A percentile compares a stretch with the other conserved stretches of the same genome.
phyloP scores from a whole-genome alignment of 64 coral and sea anemone species.

The Porites lutea region DNA sequence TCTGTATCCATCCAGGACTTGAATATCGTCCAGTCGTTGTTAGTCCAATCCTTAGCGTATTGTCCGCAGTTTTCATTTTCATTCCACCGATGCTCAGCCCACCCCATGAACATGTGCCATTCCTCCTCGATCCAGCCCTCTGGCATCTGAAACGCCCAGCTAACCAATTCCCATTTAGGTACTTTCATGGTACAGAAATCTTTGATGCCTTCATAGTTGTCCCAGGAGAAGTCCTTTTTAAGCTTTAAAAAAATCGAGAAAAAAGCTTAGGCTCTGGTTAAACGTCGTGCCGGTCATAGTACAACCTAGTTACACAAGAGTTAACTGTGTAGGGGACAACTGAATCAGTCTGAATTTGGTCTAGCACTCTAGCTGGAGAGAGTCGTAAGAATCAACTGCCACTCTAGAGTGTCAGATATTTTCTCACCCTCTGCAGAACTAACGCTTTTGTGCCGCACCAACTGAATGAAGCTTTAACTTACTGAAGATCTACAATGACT shows the following conservation, averaged over 20 bases:
- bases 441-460: too few relatives aligned
- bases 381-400: too few relatives aligned
- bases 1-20: conserved; percentile 59
- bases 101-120: conserved; percentile 42
- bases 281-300: too few relatives aligned
- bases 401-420: too few relatives aligned
- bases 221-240: conserved; percentile 48
- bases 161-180: conserved; percentile 27
- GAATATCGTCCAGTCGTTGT: conserved; percentile 12
- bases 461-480: too few relatives aligned
- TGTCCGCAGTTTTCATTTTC: conserved; percentile 4
- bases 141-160: conserved; percentile 21
- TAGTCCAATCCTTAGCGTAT: conserved; percentile 24
- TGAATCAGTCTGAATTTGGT: too few relatives aligned
- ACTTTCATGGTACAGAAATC: conserved; percentile 54
- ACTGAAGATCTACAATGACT: too few relatives aligned
- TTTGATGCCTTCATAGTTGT: conserved; percentile 49
- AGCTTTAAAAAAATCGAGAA: conserved; percentile 3
- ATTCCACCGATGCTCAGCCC: conserved; percentile 58
- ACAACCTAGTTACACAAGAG: too few relatives aligned
- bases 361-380: too few relatives aligned
- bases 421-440: too few relatives aligned
- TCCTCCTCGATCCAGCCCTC: conserved; percentile 31
- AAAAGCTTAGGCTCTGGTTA: too few relatives aligned
- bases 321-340: too few relatives aligned